A percentile compares a stretch with the other conserved stretches of the same genome.
These are phyloP conservation scores for Pygoscelis adeliae DNA, from an alignment of 2,113 vertebrate species.

Conservation along the genomic window DNA sequence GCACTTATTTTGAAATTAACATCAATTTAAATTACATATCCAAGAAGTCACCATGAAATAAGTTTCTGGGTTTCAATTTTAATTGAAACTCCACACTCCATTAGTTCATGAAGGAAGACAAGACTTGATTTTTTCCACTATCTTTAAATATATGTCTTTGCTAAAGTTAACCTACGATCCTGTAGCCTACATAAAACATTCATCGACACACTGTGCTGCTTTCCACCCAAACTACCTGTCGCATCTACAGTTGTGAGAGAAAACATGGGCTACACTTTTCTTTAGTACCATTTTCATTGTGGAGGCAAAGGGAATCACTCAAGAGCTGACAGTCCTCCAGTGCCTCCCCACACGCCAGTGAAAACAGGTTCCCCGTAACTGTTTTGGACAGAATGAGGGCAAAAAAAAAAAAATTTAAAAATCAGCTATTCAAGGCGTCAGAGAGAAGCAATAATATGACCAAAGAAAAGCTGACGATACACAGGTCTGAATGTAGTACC, in stretches of 20 bases:
- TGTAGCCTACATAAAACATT: background rate
- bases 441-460: background rate
- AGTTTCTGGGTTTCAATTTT: background rate
- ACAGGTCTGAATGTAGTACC: background rate
- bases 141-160: background rate
- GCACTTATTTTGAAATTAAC: background rate
- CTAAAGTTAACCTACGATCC: background rate
- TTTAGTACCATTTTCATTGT: background rate
- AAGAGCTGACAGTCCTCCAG: background rate
- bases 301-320: background rate
- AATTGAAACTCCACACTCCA: background rate
- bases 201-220: rapidly evolving
- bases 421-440: background rate
- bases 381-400: background rate
- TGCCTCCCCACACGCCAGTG: background rate
- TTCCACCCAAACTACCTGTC: background rate
- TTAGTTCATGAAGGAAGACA: background rate
- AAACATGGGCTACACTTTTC: background rate
- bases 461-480: background rate
- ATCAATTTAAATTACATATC: background rate
- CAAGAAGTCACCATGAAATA: background rate
- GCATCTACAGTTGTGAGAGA: background rate
- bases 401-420: background rate
- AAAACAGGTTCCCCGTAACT: background rate
- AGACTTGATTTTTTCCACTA: background rate